Percentiles rank a stretch among this genome's conserved stretches.
These are phyloP conservation scores for Drosophila subquinaria DNA, from an alignment of 2,888 invertebrate genomes.

Conservation along the genomic window DNA sequence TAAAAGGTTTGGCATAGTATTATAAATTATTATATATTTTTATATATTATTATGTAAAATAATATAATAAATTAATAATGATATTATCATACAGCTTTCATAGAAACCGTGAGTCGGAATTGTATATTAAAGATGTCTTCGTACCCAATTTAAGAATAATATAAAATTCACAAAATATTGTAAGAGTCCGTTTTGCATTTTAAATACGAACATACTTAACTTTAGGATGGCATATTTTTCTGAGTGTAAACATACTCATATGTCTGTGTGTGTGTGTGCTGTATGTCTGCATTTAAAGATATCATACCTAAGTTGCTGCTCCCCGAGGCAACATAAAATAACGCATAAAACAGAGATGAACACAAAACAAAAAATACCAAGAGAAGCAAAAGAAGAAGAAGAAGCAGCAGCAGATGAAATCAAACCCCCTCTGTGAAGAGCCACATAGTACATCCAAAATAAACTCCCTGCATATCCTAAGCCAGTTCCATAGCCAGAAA, in stretches of 20 bases:
- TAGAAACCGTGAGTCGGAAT: no score
- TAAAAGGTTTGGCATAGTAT: no score
- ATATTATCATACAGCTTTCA: no score
- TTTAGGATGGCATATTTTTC: no score
- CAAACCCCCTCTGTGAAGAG: conserved; percentile 24
- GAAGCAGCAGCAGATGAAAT: conserved; percentile 38
- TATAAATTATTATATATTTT: no score
- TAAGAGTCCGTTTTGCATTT: no score
- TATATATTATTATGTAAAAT: no score
- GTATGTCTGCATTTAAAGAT: conserved; percentile 78
- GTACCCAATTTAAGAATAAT: no score
- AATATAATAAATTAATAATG: no score
- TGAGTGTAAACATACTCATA: not conserved
- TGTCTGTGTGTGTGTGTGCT: conserved; percentile 20
- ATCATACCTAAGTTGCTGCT: conserved; percentile 76
- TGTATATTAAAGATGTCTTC: no score
- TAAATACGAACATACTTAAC: no score
- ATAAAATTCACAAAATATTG: no score
- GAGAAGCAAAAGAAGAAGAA: conserved; percentile 5
- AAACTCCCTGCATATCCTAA: conserved; percentile 39
- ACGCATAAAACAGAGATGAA: conserved; percentile 55
- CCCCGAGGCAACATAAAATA: conserved; percentile 73
- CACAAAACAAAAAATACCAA: conserved; percentile 23
- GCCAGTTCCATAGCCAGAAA: conserved; percentile 46
- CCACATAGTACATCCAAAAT: conserved; percentile 16